Conservation (phyloP, 2,797 vertebrate species). For the Anabas testudineus region DNA sequence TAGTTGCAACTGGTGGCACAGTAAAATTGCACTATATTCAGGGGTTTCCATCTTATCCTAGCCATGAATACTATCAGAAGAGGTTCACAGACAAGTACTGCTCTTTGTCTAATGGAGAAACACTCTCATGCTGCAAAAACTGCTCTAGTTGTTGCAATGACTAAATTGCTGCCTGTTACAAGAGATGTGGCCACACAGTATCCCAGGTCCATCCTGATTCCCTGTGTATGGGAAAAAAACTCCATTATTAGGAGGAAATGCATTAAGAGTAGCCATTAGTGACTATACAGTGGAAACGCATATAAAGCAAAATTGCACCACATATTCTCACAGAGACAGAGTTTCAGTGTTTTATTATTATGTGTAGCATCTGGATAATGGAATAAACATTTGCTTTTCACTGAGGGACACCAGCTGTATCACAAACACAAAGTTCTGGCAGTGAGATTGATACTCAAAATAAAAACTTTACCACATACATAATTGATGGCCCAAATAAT, state of each 20-base stretch:
- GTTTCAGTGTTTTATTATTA: slow-evolving; percentile 33
- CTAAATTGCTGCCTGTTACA: slow-evolving; percentile 63
- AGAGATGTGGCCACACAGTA: slow-evolving; percentile 28
- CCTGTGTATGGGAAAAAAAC: slow-evolving; percentile 38
- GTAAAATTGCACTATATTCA: slow-evolving; percentile 52
- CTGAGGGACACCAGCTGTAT: slow-evolving; percentile 21
- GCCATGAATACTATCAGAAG: slow-evolving; percentile 47
- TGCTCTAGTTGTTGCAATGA: slow-evolving; percentile 36
- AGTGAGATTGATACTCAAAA: slow-evolving; percentile 1
- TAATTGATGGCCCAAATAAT: background rate
- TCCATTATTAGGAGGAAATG: slow-evolving; percentile 33
- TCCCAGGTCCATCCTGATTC: slow-evolving; percentile 44
- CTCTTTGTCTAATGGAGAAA: background rate
- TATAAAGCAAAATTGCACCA: slow-evolving; percentile 45
- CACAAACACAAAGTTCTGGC: slow-evolving; percentile 17
- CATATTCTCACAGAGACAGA: slow-evolving; percentile 26
- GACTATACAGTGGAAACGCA: slow-evolving; percentile 41
- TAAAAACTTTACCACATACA: background rate
- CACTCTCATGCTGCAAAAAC: slow-evolving; percentile 14
- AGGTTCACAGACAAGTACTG: slow-evolving; percentile 28
- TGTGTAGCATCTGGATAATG: slow-evolving; percentile 31
- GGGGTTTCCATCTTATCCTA: slow-evolving; percentile 49
- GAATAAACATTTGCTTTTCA: slow-evolving; percentile 45
- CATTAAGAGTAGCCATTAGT: slow-evolving; percentile 52
- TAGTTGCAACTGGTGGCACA: slow-evolving; percentile 59